Base-by-base conservation (phyloP, 2,888 invertebrate species). In the Pseudococcus jackbeardsleyi region DNA sequence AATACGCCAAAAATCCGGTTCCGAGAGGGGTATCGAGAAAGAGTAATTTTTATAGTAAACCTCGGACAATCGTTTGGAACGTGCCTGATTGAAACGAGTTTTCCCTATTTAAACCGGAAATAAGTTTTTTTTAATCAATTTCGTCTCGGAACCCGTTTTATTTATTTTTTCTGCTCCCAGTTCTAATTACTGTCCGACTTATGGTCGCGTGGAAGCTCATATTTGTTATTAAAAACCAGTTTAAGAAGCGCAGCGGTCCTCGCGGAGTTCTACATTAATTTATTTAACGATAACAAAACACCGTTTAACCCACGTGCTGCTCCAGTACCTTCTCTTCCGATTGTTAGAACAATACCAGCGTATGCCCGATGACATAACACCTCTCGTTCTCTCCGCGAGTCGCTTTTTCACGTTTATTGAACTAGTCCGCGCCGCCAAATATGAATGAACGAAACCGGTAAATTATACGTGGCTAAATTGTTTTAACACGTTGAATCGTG, bases 171-270 rank as follows among this genome's bases (percentile, higher is more conserved):
- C 19, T 19, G 4, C 72, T 39, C 39, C 72, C 33, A 17, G 79
- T 79, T 79, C 79, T 79, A 79, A 79, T 79, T 79, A 79, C 79
- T 79, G 79, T 79, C 79, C 79, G 79, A 42, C 79, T 79, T 79
- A 39, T 39, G 79, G 79, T 79, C 79, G 79, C 79, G 79, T 79
- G 79, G 79, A 79, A 79, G 79, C 79, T 79, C 79, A 42, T 79
- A 79, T 42, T 79, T 79, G 79, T 79, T 79, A 79, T 79, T 79
- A 79, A 79, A 79, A 79, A 79, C 79, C 79, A 79, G 79, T 79
- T 79, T 19, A 79, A 79, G 42, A 79, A 59, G 59, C 6, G 59
- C n/a, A 42, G n/a, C 79, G 19, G 79, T 79, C 79, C 79, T 79
- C 79, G n/a, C n/a, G 3, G 26, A 33, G 26, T 42, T 42, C 19